phyloP scores from a whole-genome alignment of 2,113 vertebrate genomes.

The Numenius arquata region DNA sequence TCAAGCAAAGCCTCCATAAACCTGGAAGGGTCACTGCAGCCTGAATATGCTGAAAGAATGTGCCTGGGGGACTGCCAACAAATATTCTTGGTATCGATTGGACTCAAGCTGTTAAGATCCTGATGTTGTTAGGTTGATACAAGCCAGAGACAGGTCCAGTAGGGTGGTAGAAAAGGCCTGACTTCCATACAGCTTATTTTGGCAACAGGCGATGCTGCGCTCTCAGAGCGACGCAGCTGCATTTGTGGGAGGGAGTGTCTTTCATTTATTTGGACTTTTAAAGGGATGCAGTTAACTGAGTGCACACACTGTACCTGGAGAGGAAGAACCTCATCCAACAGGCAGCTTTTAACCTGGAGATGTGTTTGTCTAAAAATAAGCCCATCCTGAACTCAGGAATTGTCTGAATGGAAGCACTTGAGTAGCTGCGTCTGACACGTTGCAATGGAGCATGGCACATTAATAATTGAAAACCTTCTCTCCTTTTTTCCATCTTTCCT shows the following conservation, averaged over 20 bases:
- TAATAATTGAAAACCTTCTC: not conserved
- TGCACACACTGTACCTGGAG: not conserved
- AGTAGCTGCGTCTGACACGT: not conserved
- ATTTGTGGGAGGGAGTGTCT: not conserved
- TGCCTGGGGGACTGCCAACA: not conserved
- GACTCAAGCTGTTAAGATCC: not conserved
- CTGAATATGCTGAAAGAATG: not conserved
- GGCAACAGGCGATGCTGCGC: fast-evolving
- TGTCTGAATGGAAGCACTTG: not conserved
- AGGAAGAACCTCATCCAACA: not conserved
- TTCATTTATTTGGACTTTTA: not conserved
- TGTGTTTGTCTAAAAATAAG: not conserved
- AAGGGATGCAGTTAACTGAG: not conserved
- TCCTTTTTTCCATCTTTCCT: not conserved
- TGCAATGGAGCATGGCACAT: too few species aligned
- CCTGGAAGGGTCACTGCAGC: not conserved
- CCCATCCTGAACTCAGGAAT: not conserved
- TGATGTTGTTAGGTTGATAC: not conserved
- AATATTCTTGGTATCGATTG: not conserved
- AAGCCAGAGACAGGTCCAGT: not conserved
- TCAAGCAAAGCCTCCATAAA: not conserved
- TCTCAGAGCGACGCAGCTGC: not conserved
- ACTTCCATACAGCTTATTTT: not conserved
- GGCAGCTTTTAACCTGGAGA: not conserved
- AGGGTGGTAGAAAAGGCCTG: not conserved